Evolutionary conservation across 2,113 vertebrate genomes (phyloP), one percentile per base, ranked within the genome.

Genomic region (Oreochromis niloticus): DNA sequence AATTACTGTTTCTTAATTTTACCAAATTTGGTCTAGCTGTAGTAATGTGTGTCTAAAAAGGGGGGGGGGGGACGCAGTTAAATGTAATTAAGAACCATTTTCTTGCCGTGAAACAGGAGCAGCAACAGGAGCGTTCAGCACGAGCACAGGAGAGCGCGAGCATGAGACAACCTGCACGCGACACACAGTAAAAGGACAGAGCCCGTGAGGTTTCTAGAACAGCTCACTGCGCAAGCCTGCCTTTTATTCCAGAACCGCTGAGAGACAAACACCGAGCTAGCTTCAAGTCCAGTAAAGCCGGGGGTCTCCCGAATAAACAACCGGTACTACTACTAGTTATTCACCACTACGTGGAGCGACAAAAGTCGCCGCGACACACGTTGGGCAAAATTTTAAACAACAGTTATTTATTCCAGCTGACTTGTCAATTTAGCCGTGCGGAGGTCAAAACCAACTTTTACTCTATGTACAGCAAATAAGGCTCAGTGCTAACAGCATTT

Each of bases 151-250:
- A 61, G 48, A 32, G 63, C 19, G 50, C 5, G 71, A 57, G 87
- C 92, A 87, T 86, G 93, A 94, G 81, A 39, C 90, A 86, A 75
- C 68, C 88, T 84, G 89, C 90, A 82, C 84, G 48, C 81, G 3
- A 41, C 71, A 24, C 85, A 59, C 34, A 48, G 34, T 11, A 7
- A 43, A 78, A 63, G 81, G 41, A 56, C 79, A 75, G 81, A 88
- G 91, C 92, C 6, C 93, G 81, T 79, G 94, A 92, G 90, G 55
- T 22, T 94, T 95, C 94, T 87, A 93, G 94, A 95, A 95, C 83
- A 63, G 86, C 48, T 56, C 86, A 71, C 50, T 5, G 82, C 86
- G 48, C 80, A 59, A 89, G 61, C 34, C 34, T 24, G 46, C 24
- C 61, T 81, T 83, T 92, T 22, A 84, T 91, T 92, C 84, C 85